These are phyloP conservation scores for Metopia argyrocephala DNA, from an alignment of 2,888 invertebrate genomes.

Conservation along the genomic window DNA sequence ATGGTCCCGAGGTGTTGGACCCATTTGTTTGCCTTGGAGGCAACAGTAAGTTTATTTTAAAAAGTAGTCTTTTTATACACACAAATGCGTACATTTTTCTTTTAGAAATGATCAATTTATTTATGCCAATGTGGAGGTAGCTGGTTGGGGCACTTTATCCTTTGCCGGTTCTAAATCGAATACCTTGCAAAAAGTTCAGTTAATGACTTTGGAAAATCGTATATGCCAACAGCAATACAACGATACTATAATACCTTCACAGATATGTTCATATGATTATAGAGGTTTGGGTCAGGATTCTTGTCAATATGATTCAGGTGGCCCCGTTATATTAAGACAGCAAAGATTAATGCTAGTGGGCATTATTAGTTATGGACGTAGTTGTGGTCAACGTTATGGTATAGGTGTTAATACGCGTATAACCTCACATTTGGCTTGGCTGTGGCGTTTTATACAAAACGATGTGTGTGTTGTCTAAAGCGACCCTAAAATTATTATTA, in stretches of 20 bases:
- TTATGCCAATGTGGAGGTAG: slow-evolving; percentile 68
- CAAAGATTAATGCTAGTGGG: slow-evolving; percentile 79
- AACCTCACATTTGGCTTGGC: slow-evolving; percentile 81
- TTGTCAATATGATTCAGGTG: slow-evolving; percentile 81
- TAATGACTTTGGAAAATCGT: slow-evolving; percentile 74
- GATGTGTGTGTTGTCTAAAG: slow-evolving; percentile 67
- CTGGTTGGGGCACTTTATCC: slow-evolving; percentile 80
- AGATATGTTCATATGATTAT: slow-evolving; percentile 72
- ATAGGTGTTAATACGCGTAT: slow-evolving; percentile 81
- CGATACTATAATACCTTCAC: slow-evolving; percentile 59
- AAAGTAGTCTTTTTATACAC: neutral
- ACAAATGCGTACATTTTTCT: too few relatives aligned
- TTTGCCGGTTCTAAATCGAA: slow-evolving; percentile 79
- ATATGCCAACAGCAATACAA: slow-evolving; percentile 68
- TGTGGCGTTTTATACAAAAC: slow-evolving; percentile 74
- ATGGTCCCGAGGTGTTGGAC: slow-evolving; percentile 80
- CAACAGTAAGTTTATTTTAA: slow-evolving; percentile 67
- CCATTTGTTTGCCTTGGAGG: slow-evolving; percentile 81
- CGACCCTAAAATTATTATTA: slow-evolving; percentile 12
- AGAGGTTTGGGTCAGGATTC: slow-evolving; percentile 77
- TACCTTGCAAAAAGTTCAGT: slow-evolving; percentile 78
- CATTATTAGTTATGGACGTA: slow-evolving; percentile 80
- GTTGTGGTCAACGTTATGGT: slow-evolving; percentile 78
- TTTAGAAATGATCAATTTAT: slow-evolving; percentile 66
- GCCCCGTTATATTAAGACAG: slow-evolving; percentile 79